Evolutionary conservation across 30 jellyfish, hydroid and myxozoan species (phyloP).

Genomic region (Clytia hemisphaerica): DNA sequence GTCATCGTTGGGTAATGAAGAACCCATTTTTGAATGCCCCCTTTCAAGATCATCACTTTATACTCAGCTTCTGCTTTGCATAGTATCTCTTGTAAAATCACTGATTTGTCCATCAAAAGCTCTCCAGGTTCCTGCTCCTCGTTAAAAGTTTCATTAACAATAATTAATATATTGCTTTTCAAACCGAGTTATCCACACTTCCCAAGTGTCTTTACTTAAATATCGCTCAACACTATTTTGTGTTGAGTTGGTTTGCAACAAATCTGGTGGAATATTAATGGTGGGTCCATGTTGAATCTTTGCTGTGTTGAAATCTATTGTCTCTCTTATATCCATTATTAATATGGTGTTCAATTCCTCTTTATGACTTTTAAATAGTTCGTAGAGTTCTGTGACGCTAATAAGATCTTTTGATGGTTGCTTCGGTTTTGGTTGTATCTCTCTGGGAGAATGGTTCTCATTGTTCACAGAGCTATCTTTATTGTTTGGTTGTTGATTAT

Average conservation of each 20-base stretch:
- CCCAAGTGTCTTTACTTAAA: slow-evolving; percentile 58
- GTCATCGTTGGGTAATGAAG: slow-evolving; percentile 71
- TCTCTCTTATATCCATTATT: slow-evolving; percentile 71
- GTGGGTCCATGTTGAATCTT: slow-evolving; percentile 40
- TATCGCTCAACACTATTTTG: slow-evolving; percentile 77
- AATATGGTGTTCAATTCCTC: slow-evolving; percentile 38
- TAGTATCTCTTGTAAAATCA: slow-evolving; percentile 52
- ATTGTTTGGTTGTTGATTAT: not conserved
- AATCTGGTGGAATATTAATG: slow-evolving; percentile 55
- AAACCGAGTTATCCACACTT: slow-evolving; percentile 61
- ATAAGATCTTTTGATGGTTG: slow-evolving; percentile 6
- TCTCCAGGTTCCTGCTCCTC: slow-evolving; percentile 26
- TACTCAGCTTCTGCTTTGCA: slow-evolving; percentile 15
- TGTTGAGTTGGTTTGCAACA: slow-evolving; percentile 71
- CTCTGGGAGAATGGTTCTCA: not conserved
- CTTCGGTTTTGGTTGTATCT: not conserved
- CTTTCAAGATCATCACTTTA: slow-evolving; percentile 42
- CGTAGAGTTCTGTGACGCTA: slow-evolving; percentile 44
- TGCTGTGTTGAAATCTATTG: slow-evolving; percentile 53
- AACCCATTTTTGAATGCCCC: slow-evolving; percentile 89
- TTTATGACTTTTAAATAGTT: slow-evolving; percentile 30
- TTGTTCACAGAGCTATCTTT: not conserved
- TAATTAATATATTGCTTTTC: slow-evolving; percentile 42
- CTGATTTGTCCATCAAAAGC: no score
- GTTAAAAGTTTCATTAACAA: slow-evolving; percentile 52